Conservation (phyloP, 2,113 vertebrate genomes). For the Talpa occidentalis region DNA sequence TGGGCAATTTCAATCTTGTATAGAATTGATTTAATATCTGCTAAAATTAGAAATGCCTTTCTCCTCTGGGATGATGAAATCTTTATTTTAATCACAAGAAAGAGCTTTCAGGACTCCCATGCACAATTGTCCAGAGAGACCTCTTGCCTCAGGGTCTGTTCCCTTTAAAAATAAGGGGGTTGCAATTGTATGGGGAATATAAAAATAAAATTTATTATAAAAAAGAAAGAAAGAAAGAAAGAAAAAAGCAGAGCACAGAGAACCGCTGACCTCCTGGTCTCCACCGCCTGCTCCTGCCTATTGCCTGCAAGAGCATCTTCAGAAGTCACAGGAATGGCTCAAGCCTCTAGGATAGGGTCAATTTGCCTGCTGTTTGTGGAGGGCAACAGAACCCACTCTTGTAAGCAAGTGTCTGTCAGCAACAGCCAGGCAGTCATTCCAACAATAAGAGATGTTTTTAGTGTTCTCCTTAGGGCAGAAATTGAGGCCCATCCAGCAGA, state of each 20-base stretch:
- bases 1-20: not conserved
- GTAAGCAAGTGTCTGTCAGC: not conserved
- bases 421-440: not conserved
- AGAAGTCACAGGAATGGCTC: rapidly evolving
- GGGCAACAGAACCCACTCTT: not conserved
- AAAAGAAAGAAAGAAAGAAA: no score
- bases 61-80: not conserved
- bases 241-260: no score
- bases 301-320: not conserved
- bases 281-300: not conserved
- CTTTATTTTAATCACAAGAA: slow-evolving; percentile 27
- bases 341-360: not conserved
- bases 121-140: not conserved
- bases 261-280: not conserved
- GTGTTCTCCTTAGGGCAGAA: not conserved
- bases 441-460: not conserved
- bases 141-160: not conserved
- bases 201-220: no score
- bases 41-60: not conserved
- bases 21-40: not conserved
- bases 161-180: not conserved
- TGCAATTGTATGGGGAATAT: no score
- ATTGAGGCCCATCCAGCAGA: not conserved
- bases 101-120: not conserved
- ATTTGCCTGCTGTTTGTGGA: not conserved